phyloP scores from a whole-genome alignment of 2,888 invertebrate species.

The Epirrita christyi region DNA sequence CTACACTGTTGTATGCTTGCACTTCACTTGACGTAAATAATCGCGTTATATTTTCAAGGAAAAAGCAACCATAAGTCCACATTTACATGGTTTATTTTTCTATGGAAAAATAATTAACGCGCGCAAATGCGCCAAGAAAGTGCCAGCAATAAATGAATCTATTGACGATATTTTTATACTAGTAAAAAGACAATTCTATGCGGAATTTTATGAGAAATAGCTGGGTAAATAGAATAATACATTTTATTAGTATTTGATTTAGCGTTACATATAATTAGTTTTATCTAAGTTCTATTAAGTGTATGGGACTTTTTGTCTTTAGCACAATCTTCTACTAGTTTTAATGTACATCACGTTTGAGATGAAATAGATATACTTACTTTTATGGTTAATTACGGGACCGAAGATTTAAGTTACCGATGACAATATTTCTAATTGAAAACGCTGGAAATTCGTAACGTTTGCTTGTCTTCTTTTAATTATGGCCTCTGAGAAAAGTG shows the following conservation, averaged over 20 bases:
- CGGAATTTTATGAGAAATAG: slow-evolving; percentile 26
- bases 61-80: background rate
- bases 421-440: slow-evolving; percentile 8
- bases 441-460: slow-evolving; percentile 1
- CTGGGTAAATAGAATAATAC: slow-evolving; percentile 8
- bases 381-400: slow-evolving; percentile 46
- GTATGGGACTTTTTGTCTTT: slow-evolving; percentile 28
- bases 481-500: too few relatives aligned
- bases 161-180: slow-evolving; percentile 79
- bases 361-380: slow-evolving; percentile 42
- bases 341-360: slow-evolving; percentile 63
- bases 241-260: slow-evolving; percentile 34
- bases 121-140: slow-evolving; percentile 10
- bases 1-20: background rate
- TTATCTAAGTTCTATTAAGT: slow-evolving; percentile 27
- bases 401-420: slow-evolving; percentile 71
- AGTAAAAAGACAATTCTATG: slow-evolving; percentile 60
- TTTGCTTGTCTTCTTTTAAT: too few relatives aligned
- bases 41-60: background rate
- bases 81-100: background rate
- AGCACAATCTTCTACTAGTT: slow-evolving; percentile 58
- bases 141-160: slow-evolving; percentile 34
- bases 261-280: slow-evolving; percentile 45
- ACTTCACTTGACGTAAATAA: slow-evolving; percentile 10
- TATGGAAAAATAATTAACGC: background rate